Base-by-base conservation (phyloP, 1,140 invertebrate genomes). In the Bombus difficillimus region DNA sequence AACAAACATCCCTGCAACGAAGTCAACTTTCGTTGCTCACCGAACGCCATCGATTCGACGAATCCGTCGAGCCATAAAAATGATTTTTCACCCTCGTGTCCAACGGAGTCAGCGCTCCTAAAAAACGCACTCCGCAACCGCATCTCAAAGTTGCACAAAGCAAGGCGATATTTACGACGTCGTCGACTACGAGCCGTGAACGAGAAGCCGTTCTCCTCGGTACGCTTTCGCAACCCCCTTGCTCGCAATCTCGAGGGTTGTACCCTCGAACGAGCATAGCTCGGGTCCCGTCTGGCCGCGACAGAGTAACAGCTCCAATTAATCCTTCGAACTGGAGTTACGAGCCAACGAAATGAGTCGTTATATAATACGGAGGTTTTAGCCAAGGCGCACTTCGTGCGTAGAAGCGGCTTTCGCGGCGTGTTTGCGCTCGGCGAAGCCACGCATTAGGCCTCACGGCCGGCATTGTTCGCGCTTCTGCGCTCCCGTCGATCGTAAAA, bases 321-420 rank as follows among this genome's bases (percentile, higher is more conserved):
- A 92, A 93, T 93, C 91, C 88, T 92, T 89, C 89, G 89, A 92
- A 93, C 88, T 88, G 90, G 85, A 91, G 91, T 92, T 93, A 93
- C 92, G 92, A 92, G 78, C 89, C 84, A 88, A 47, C 84, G 89
- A 90, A 91, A 92, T 87, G 90, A 91, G 83, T 91, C 88, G 89
- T 92, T 91, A 91, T 92, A 91, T 92, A 92, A 92, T 93, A 90
- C 87, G 86, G 59, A 64, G 71, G 41, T 34, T 66, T 64, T 12
- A 59, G 15, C 34, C 28, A 62, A 47, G 37, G 39, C 79, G 83
- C 4, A 71, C 8, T 39, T 39, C 25, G 37, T 79, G 59, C n/a
- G 73, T 73, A 37, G 47, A 88, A 34, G 12, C 53, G 28, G 22
- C 37, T 57, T 15, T 53, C 64, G 64, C 74, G 57, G 74, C 53